A percentile compares a stretch with the other conserved stretches of the same genome.
Conservation (phyloP, 1,140 invertebrate genomes). For the Panagrolaimus sp. region DNA sequence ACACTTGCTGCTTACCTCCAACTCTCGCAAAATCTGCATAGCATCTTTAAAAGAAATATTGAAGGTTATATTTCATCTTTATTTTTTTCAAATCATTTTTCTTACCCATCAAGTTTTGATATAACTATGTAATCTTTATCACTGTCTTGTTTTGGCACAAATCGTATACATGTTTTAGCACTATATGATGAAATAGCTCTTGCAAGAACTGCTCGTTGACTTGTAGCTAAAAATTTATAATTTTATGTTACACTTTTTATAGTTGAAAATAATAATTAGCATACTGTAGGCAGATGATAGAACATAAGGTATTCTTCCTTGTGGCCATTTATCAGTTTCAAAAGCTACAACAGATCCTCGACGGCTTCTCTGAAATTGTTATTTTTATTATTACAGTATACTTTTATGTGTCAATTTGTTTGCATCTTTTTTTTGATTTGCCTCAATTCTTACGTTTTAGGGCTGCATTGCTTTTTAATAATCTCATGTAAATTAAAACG, state of each 20-base stretch:
- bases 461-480: background rate
- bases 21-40: slow-evolving; percentile 57
- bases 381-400: slow-evolving; percentile 8
- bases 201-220: slow-evolving; percentile 50
- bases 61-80: too few relatives aligned
- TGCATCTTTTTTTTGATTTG: background rate
- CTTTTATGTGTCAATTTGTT: background rate
- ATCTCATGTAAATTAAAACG: background rate
- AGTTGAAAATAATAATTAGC: background rate
- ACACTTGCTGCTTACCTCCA: slow-evolving; percentile 55
- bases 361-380: slow-evolving; percentile 21
- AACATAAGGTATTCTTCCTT: slow-evolving; percentile 52
- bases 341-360: slow-evolving; percentile 50
- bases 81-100: too few relatives aligned
- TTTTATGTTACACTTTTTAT: background rate
- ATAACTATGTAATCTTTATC: slow-evolving; percentile 56
- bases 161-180: slow-evolving; percentile 54
- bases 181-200: slow-evolving; percentile 47
- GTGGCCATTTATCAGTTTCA: slow-evolving; percentile 57
- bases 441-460: background rate
- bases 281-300: slow-evolving; percentile 55
- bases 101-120: slow-evolving; percentile 53
- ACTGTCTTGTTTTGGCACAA: slow-evolving; percentile 50
- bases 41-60: slow-evolving; percentile 31
- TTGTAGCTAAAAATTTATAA: slow-evolving; percentile 36